Evolutionary conservation across 2,797 vertebrate species (phyloP).

Genomic region (Tarsius wallacei): DNA sequence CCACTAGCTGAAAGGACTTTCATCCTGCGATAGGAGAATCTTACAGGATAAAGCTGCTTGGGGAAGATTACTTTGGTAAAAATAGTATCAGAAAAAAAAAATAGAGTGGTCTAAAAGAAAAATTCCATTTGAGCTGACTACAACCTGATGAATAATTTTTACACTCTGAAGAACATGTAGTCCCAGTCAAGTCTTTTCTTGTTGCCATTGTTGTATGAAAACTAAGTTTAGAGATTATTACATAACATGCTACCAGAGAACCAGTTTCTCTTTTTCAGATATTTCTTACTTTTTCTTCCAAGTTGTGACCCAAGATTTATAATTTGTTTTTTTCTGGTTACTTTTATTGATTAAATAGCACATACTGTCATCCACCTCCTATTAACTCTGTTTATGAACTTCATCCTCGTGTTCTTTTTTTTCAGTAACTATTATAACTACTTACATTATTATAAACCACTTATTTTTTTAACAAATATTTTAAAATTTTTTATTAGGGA

Average conservation of each 20-base stretch:
- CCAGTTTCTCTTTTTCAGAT: not conserved
- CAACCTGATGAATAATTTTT: not conserved
- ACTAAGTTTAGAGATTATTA: not conserved
- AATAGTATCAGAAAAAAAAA: slow-evolving; percentile 26
- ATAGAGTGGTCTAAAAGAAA: slow-evolving; percentile 41
- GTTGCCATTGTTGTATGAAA: not conserved
- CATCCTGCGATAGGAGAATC: not conserved
- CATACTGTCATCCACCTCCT: not conserved
- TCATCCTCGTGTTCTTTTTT: not conserved
- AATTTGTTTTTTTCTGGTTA: slow-evolving; percentile 3
- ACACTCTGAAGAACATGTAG: not conserved
- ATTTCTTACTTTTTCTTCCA: not conserved
- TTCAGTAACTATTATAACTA: not conserved
- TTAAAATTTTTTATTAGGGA: not conserved
- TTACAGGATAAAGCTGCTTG: not conserved
- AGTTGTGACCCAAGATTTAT: not conserved
- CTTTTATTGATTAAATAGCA: slow-evolving; percentile 17
- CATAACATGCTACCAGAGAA: not conserved
- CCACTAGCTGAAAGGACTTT: not conserved
- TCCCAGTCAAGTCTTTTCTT: not conserved
- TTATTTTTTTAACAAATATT: not conserved
- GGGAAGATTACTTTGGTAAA: slow-evolving; percentile 54
- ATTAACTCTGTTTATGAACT: not conserved
- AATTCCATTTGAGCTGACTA: slow-evolving; percentile 29
- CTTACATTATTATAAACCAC: not conserved